Conservation (phyloP, 2,113 vertebrate species). For the Microtus oregoni region DNA sequence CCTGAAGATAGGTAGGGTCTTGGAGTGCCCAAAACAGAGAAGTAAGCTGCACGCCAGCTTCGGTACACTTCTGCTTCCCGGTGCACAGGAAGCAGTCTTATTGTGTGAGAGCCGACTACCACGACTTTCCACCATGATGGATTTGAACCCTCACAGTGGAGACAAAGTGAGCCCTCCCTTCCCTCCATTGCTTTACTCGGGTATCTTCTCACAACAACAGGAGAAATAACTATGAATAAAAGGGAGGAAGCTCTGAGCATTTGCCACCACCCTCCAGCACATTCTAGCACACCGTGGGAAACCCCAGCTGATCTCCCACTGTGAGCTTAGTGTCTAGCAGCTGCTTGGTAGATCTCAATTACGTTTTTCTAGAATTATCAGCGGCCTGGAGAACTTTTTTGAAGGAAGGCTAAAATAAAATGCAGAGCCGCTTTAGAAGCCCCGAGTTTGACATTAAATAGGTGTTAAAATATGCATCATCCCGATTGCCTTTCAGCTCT, state of each 20-base stretch:
- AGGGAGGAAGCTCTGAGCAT: neutral
- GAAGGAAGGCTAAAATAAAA: constrained; percentile 72
- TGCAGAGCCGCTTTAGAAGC: constrained; percentile 71
- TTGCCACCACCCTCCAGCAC: constrained; percentile 65
- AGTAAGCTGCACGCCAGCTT: neutral
- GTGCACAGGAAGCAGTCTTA: neutral
- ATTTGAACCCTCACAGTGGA: neutral
- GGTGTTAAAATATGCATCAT: constrained; percentile 80
- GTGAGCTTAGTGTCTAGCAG: constrained; percentile 74
- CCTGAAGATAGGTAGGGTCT: neutral
- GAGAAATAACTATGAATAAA: neutral
- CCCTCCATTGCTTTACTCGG: neutral
- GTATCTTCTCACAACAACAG: neutral
- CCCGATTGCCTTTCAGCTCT: constrained; percentile 75
- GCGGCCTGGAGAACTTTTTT: constrained; percentile 33
- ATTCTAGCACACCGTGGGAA: constrained; percentile 40
- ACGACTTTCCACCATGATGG: neutral
- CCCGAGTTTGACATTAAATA: constrained; percentile 77
- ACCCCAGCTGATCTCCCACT: constrained; percentile 52
- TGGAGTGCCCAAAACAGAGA: neutral
- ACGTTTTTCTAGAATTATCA: constrained; percentile 67
- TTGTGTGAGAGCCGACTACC: neutral
- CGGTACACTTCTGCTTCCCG: neutral
- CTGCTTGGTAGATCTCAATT: constrained; percentile 72
- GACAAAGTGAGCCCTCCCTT: neutral